phyloP scores from a whole-genome alignment of 1,140 invertebrate genomes.

The Drosophila lini region DNA sequence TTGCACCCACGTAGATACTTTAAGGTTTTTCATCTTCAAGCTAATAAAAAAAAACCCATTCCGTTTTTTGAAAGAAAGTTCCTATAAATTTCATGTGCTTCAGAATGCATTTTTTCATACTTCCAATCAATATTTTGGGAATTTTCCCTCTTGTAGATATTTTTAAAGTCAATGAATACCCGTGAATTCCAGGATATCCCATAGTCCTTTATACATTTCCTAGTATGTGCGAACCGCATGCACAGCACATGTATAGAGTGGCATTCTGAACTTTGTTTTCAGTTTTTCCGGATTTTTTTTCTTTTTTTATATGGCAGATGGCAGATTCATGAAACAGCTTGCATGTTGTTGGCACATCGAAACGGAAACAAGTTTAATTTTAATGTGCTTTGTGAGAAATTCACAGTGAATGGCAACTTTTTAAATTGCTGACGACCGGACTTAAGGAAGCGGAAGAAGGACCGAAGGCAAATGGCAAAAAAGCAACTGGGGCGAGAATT shows the following conservation, averaged over 20 bases:
- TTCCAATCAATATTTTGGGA: too few species aligned
- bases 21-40: too few species aligned
- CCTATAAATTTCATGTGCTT: too few species aligned
- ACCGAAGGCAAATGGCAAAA: neutral
- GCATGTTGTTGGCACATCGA: constrained; percentile 16
- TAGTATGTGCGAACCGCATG: neutral
- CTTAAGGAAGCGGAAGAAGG: neutral
- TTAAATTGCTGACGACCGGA: constrained; percentile 10
- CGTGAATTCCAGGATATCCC: neutral
- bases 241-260: constrained; percentile 16
- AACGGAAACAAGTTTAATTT: constrained; percentile 17
- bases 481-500: constrained; percentile 8
- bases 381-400: constrained; percentile 1
- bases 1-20: too few species aligned
- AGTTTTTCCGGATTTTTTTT: neutral
- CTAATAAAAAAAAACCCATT: too few species aligned
- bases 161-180: neutral
- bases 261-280: constrained; percentile 22
- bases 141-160: too few species aligned
- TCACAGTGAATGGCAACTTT: constrained; percentile 1
- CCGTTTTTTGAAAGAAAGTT: too few species aligned
- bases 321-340: constrained; percentile 4
- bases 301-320: constrained; percentile 16
- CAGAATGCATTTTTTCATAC: too few species aligned
- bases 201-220: neutral